phyloP scores from a whole-genome alignment of 2,797 vertebrate genomes.

The Myotis planiceps region DNA sequence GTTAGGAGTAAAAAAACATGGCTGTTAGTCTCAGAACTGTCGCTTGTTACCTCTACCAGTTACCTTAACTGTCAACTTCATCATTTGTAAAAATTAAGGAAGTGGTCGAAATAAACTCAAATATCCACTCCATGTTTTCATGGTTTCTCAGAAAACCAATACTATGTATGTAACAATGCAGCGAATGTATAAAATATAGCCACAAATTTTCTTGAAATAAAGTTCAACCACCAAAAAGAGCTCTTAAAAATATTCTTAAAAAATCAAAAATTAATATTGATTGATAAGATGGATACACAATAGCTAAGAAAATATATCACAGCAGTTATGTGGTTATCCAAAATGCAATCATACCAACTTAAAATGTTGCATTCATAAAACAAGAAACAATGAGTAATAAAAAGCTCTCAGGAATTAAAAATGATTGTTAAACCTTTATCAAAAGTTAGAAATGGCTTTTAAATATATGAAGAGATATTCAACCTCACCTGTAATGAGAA shows the following conservation, averaged over 20 bases:
- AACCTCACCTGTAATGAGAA: not conserved
- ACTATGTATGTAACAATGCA: not conserved
- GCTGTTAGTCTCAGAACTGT: not conserved
- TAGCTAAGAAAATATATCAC: slow-evolving; percentile 14
- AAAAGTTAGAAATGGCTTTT: slow-evolving; percentile 9
- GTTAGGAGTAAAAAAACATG: not conserved
- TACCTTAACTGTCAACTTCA: not conserved
- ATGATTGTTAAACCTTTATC: not conserved
- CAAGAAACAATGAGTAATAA: not conserved
- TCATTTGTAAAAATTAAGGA: not conserved
- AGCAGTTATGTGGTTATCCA: not conserved
- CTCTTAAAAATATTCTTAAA: not conserved
- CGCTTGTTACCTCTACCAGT: not conserved
- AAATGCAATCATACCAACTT: not conserved
- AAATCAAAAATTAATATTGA: not conserved
- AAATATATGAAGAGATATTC: slow-evolving; percentile 1
- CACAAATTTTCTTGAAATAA: slow-evolving; percentile 17
- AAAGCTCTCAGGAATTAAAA: not conserved
- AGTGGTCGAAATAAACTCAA: not conserved
- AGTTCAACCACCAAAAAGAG: not conserved
- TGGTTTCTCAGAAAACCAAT: not conserved
- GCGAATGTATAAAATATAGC: slow-evolving; percentile 19
- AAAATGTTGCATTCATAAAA: not conserved
- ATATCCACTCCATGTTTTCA: not conserved
- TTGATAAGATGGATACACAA: not conserved